These are phyloP conservation scores for Lepidostoma basale DNA, from an alignment of 1,140 invertebrate genomes.

Conservation along the genomic window DNA sequence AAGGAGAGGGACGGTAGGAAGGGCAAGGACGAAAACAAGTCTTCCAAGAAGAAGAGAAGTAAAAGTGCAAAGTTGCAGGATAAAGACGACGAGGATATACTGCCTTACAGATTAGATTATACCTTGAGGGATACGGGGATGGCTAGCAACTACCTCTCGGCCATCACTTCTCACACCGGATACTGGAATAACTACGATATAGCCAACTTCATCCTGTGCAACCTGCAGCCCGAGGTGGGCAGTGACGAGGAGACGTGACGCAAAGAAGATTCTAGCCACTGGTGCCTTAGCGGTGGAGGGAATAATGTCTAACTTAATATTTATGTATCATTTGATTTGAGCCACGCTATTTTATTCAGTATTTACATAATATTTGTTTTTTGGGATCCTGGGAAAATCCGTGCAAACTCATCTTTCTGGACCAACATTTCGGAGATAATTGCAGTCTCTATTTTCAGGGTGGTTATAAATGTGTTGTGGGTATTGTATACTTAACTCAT, in stretches of 20 bases:
- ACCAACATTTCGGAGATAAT: too few species aligned
- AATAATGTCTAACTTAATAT: too few species aligned
- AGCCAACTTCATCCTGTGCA: conserved; percentile 71
- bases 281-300: too few species aligned
- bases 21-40: not conserved
- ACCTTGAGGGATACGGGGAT: conserved; percentile 39
- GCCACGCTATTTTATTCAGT: too few species aligned
- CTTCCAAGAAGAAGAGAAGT: not conserved
- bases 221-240: conserved; percentile 61
- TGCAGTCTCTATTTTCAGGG: too few species aligned
- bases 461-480: too few species aligned
- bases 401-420: too few species aligned
- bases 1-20: not conserved
- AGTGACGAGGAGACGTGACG: conserved; percentile 7
- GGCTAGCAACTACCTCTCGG: conserved; percentile 65
- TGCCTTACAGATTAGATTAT: conserved; percentile 43
- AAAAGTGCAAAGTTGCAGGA: not conserved
- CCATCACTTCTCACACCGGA: conserved; percentile 72
- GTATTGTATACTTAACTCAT: too few species aligned
- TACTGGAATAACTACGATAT: conserved; percentile 77
- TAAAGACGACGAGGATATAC: conserved; percentile 14
- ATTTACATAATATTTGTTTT: too few species aligned
- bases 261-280: too few species aligned
- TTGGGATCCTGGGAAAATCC: too few species aligned
- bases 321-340: too few species aligned